phyloP scores from a whole-genome alignment of 2,113 vertebrate species.

The Plotosus lineatus region DNA sequence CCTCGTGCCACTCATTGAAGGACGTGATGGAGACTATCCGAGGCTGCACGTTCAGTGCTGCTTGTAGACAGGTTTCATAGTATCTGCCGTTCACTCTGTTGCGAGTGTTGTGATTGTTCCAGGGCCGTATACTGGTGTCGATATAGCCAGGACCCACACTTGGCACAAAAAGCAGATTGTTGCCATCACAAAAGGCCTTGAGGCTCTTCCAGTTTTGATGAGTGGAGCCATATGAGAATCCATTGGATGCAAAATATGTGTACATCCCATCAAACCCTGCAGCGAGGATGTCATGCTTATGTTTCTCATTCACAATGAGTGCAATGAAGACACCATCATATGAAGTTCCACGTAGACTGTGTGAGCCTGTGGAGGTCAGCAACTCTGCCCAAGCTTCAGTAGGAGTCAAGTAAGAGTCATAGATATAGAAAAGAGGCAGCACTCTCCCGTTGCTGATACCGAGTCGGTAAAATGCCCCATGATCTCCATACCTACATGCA shows the following conservation, averaged over 20 bases:
- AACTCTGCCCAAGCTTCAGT: conserved; percentile 84
- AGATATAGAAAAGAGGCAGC: conserved; percentile 87
- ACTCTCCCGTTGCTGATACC: conserved; percentile 77
- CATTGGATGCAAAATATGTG: conserved; percentile 89
- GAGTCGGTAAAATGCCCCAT: conserved; percentile 86
- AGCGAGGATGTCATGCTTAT: conserved; percentile 82
- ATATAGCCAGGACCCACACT: conserved; percentile 86
- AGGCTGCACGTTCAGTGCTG: conserved; percentile 78
- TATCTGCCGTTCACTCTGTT: conserved; percentile 88
- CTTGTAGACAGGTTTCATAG: conserved; percentile 86
- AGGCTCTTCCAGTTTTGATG: conserved; percentile 91
- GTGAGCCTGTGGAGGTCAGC: conserved; percentile 76
- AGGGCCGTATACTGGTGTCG: conserved; percentile 85
- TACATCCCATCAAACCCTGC: conserved; percentile 86
- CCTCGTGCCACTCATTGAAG: conserved; percentile 91
- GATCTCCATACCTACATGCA: conserved; percentile 79
- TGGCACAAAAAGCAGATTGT: conserved; percentile 86
- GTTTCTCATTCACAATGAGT: conserved; percentile 83
- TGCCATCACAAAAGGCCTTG: conserved; percentile 83
- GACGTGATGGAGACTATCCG: conserved; percentile 86
- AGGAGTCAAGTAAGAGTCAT: conserved; percentile 85
- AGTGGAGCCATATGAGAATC: conserved; percentile 89
- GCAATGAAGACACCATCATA: conserved; percentile 84
- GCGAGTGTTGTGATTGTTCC: conserved; percentile 90
- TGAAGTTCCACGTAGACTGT: conserved; percentile 78